Percentiles rank a stretch among this genome's conserved stretches.
phyloP scores from a whole-genome alignment of 2,888 invertebrate genomes.

The Dasysyrphus tricinctus region DNA sequence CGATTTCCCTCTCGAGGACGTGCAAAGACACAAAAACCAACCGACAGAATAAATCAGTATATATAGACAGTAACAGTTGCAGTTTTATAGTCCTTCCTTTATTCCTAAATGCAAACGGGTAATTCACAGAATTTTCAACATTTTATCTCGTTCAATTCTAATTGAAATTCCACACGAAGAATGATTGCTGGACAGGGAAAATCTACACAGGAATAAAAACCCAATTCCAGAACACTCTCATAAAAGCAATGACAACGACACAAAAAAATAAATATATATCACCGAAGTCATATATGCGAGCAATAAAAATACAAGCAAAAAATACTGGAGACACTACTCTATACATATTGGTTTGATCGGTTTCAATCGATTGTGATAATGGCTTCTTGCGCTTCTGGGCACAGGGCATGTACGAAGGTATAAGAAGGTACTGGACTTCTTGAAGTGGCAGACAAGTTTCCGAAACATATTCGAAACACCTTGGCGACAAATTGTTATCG shows the following conservation, averaged over 20 bases:
- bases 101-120: slow-evolving; percentile 42
- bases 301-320: slow-evolving; percentile 21
- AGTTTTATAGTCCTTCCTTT: slow-evolving; percentile 15
- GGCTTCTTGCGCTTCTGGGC: slow-evolving; percentile 32
- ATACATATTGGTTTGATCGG: slow-evolving; percentile 29
- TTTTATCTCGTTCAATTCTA: slow-evolving; percentile 73
- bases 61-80: neutral
- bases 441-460: slow-evolving; percentile 65
- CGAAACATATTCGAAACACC: slow-evolving; percentile 79
- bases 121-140: slow-evolving; percentile 72
- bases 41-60: too few relatives aligned
- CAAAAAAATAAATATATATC: slow-evolving; percentile 13
- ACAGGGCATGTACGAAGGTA: slow-evolving; percentile 37
- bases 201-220: slow-evolving; percentile 36
- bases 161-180: slow-evolving; percentile 75
- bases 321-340: slow-evolving; percentile 30
- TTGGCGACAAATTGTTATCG: slow-evolving; percentile 83
- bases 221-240: slow-evolving; percentile 18
- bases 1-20: slow-evolving; percentile 29
- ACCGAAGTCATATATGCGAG: slow-evolving; percentile 9
- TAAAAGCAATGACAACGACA: neutral
- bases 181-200: slow-evolving; percentile 69
- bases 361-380: slow-evolving; percentile 57
- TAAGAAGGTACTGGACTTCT: slow-evolving; percentile 27
- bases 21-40: neutral